Base-by-base conservation (phyloP, 2,797 vertebrate species). In the Anniella stebbinsi region DNA sequence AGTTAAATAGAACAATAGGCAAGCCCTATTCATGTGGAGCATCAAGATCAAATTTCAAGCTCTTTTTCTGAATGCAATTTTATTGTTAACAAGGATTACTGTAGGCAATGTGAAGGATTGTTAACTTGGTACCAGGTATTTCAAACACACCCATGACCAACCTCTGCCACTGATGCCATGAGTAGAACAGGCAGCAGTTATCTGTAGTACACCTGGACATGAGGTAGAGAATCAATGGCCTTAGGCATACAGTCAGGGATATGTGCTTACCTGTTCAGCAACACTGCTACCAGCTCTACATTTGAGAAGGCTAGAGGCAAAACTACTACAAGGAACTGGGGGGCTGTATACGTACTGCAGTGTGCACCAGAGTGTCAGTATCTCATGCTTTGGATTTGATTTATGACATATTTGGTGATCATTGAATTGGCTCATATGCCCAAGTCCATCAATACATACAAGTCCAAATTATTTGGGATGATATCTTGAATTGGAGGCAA, bases 21-120 rank as follows among this genome's bases (percentile, higher is more conserved):
- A 91, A 93, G 90, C 66, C 11, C 1, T 63, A 90, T 75, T 23
- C 76, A 88, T 89, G 92, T 78, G 70, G 84, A 87, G 80, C 45
- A 45, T 51, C 21, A 48, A 60, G 21, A 10, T 86, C 48, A 85
- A n/a, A 87, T 48, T 0, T 82, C 82, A 51, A 85, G 67, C 41
- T 81, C 36, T 36, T 0, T 1, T 13, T 15, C 21, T 41, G 45
- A 1, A 48, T 84, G 54, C 54, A 91, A 28, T 84, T 45, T 60
- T 57, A 90, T 77, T 1, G 0, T 67, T 1, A 57, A 17, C 54
- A 18, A 1, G 17, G 41, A 89, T 78, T 72, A 76, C 54, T 51
- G 67, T 72, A 66, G 5, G 33, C 18, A n/a, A 6, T 9, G 0
- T 63, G 12, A 60, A 87, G 72, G 69, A 83, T 12, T 90, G 88